A percentile compares a stretch with the other conserved stretches of the same genome.
Evolutionary conservation across 2,888 invertebrate species (phyloP).

Genomic region (Cephonodes hylas): DNA sequence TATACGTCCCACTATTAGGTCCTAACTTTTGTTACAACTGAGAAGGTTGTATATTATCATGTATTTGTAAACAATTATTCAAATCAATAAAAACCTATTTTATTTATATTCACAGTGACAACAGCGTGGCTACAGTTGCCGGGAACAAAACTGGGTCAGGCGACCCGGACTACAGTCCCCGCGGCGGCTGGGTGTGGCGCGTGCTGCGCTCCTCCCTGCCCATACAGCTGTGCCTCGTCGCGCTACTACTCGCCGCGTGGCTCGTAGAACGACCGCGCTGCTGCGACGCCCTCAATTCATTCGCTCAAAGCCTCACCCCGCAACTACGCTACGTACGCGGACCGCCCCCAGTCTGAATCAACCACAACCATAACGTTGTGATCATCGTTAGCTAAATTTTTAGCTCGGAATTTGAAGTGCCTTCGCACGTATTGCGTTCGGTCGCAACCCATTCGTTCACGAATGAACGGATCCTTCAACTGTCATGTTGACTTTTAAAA

Average conservation of each 20-base stretch:
- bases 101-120: slow-evolving; percentile 43
- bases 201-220: slow-evolving; percentile 89
- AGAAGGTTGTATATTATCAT: too few species aligned
- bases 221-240: slow-evolving; percentile 87
- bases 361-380: slow-evolving; percentile 19
- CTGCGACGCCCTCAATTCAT: slow-evolving; percentile 89
- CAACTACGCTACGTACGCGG: slow-evolving; percentile 91
- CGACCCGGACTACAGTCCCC: slow-evolving; percentile 79
- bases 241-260: slow-evolving; percentile 87
- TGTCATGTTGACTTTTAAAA: background rate
- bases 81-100: background rate
- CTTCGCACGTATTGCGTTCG: background rate
- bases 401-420: background rate
- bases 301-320: slow-evolving; percentile 88
- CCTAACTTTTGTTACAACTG: too few species aligned
- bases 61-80: too few species aligned
- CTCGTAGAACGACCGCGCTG: slow-evolving; percentile 88
- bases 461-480: background rate
- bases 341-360: slow-evolving; percentile 87
- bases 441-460: background rate
- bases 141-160: slow-evolving; percentile 78
- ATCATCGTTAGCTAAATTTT: slow-evolving; percentile 1
- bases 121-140: slow-evolving; percentile 46
- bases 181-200: slow-evolving; percentile 86
- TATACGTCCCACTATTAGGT: too few species aligned